Evolutionary conservation across 1,140 invertebrate genomes (phyloP), one percentile per base, ranked within the genome.

Genomic region (Cotesia vestalis): DNA sequence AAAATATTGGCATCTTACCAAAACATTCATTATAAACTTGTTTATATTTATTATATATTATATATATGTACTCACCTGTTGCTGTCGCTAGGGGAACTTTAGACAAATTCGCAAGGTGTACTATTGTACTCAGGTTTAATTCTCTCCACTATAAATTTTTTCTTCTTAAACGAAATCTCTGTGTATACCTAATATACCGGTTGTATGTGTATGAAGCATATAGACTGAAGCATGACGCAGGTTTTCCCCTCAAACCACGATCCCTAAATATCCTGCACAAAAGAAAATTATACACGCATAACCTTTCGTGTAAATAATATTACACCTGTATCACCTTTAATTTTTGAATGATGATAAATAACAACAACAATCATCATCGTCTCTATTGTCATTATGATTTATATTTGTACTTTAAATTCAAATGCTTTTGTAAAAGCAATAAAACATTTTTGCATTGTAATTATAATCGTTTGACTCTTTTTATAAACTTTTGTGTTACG

Each of bases 231-330:
- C 57, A 6, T 20, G 14, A 20, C 14, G 14, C 20, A 20, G 17
- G 20, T 72, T 12, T 60, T 38, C 57, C 34, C 60, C 51, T 55
- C 40, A 46, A 8, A 46, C 40, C 40, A 46, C 40, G 40, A 46
- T 46, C 40, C 40, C 40, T 64, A 64, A 20, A 35, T 72, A 52
- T 72, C 55, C 38, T 35, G 61, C 46, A 60, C 67, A 69, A 69
- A 69, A 40, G 55, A 46, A 71, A 71, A 71, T 71, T 71, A 71
- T 71, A 68, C 53, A 68, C 66, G 60, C 51, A 40, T 51, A 60
- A 71, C 69, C 69, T 63, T 63, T 40, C 69, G 51, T 61, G 69
- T 63, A 71, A 73, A 73, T 73, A 73, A 73, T 63, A 73, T 73
- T 73, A 73, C 72, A 73, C 72, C 72, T 73, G 72, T 66, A 64